Percentiles rank a stretch among this genome's conserved stretches.
Evolutionary conservation across 1,140 invertebrate species (phyloP).

Genomic region (Aphidius ervi): DNA sequence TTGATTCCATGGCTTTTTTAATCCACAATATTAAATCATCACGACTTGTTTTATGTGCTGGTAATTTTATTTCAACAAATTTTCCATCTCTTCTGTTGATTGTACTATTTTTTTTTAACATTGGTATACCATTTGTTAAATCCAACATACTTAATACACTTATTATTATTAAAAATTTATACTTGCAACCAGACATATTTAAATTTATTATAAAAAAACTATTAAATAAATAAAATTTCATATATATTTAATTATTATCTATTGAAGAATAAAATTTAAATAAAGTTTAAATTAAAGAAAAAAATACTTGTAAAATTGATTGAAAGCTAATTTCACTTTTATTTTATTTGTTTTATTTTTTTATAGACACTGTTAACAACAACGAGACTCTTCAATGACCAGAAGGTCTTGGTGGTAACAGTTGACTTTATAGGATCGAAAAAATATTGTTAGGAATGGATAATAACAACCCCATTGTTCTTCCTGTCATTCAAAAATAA

Average conservation of each 20-base stretch:
- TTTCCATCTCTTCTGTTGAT: slow-evolving; percentile 10
- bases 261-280: too few relatives aligned
- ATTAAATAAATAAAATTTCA: slow-evolving; percentile 1
- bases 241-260: not conserved
- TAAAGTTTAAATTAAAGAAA: too few relatives aligned
- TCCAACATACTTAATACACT: not conserved
- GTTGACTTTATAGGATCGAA: slow-evolving; percentile 14
- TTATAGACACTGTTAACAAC: slow-evolving; percentile 1
- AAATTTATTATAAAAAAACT: not conserved
- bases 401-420: not conserved
- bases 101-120: not conserved
- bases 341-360: not conserved
- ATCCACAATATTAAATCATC: slow-evolving; percentile 45
- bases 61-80: slow-evolving; percentile 38
- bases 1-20: slow-evolving; percentile 42
- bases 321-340: too few relatives aligned
- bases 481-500: slow-evolving; percentile 14
- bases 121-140: not conserved
- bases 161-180: too few relatives aligned
- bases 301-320: too few relatives aligned
- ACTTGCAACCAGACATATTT: too few relatives aligned
- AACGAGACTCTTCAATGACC: not conserved
- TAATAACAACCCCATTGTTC: slow-evolving; percentile 15
- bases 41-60: slow-evolving; percentile 35
- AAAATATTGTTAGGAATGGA: not conserved